Evolutionary conservation across 2,113 vertebrate species (phyloP).

Genomic region (Chaetodon trifascialis): DNA sequence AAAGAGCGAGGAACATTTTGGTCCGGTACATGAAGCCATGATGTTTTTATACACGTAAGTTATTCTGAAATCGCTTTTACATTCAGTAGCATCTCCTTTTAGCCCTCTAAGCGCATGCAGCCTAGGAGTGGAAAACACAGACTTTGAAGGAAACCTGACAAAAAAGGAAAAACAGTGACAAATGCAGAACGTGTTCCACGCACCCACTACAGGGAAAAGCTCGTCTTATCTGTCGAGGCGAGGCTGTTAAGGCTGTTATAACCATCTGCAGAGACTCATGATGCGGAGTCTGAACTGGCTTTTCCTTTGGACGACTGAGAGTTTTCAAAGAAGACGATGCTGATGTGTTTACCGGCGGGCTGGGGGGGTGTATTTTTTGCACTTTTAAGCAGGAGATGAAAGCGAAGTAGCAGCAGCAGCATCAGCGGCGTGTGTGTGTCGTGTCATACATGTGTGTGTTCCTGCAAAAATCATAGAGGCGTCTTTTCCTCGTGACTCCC

Average conservation of each 20-base stretch:
- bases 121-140: constrained; percentile 75
- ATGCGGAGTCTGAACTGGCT: constrained; percentile 22
- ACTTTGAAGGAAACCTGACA: constrained; percentile 36
- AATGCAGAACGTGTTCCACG: constrained; percentile 55
- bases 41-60: constrained; percentile 58
- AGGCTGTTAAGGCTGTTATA: constrained; percentile 71
- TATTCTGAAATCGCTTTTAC: constrained; percentile 80
- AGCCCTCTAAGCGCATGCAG: constrained; percentile 86
- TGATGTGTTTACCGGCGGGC: constrained; percentile 38
- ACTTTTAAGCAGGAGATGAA: constrained; percentile 74
- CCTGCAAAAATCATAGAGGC: constrained; percentile 55
- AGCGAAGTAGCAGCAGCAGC: constrained; percentile 75
- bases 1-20: constrained; percentile 76
- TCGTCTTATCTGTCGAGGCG: constrained; percentile 40
- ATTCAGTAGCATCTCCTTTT: constrained; percentile 85
- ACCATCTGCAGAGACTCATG: constrained; percentile 41
- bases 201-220: constrained; percentile 35
- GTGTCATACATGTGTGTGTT: constrained; percentile 10
- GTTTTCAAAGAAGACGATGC: constrained; percentile 43
- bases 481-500: constrained; percentile 63
- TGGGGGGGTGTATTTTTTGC: constrained; percentile 26
- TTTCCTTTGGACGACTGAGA: constrained; percentile 15
- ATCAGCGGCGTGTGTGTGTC: constrained; percentile 46
- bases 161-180: constrained; percentile 23
- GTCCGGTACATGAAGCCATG: constrained; percentile 76